Evolutionary conservation across 2,888 invertebrate species (phyloP).

Genomic region (Drosophila stalkeri): DNA sequence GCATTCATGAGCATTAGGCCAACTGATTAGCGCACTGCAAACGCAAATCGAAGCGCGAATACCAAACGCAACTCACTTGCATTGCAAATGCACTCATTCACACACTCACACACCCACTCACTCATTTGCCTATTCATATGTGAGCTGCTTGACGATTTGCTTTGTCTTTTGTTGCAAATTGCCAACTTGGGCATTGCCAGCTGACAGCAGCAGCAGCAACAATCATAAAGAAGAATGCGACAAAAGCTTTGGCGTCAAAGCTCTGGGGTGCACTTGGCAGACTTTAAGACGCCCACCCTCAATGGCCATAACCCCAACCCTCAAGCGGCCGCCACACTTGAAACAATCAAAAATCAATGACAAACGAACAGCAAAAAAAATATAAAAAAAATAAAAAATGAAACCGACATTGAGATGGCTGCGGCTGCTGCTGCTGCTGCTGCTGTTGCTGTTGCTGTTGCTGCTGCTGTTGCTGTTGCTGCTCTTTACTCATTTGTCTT

Average conservation of each 20-base stretch:
- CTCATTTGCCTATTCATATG: constrained; percentile 3
- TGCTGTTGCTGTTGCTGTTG: constrained; percentile 26
- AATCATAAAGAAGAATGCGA: constrained; percentile 27
- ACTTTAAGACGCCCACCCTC: constrained; percentile 42
- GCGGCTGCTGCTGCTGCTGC: constrained; percentile 37
- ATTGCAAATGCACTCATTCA: constrained; percentile 30
- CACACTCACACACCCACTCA: constrained; percentile 6
- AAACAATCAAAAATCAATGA: constrained; percentile 80
- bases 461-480: constrained; percentile 47
- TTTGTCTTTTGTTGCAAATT: constrained; percentile 76
- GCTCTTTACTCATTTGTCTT: constrained; percentile 79
- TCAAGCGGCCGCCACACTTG: constrained; percentile 60
- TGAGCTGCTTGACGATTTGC: background rate
- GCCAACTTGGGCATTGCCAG: constrained; percentile 75
- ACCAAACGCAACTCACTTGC: constrained; percentile 17
- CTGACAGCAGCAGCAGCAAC: constrained; percentile 40
- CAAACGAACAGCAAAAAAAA: constrained; percentile 38
- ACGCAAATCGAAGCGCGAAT: constrained; percentile 24
- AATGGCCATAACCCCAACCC: constrained; percentile 5
- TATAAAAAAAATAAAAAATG: constrained; percentile 5
- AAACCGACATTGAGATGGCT: constrained; percentile 64
- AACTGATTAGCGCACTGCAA: constrained; percentile 25
- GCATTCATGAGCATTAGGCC: constrained; percentile 18
- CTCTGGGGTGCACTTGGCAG: constrained; percentile 79
- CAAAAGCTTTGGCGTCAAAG: constrained; percentile 74